Base-by-base conservation (phyloP, 2,797 vertebrate species). In the Rhodeus uyekii region DNA sequence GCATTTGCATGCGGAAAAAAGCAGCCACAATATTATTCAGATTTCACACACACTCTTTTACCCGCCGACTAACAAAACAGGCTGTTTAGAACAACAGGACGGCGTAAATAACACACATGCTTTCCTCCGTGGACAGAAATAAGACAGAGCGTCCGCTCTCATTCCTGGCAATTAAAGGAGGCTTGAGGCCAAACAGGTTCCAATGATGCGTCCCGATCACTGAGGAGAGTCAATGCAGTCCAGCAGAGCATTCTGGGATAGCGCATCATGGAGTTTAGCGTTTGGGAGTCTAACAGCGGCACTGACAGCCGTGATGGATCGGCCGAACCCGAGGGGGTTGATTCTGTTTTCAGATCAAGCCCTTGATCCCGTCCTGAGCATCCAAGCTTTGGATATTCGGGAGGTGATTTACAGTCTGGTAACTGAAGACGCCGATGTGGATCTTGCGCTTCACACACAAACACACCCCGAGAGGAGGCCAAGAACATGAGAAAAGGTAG, bases 241-340 rank as follows among this genome's bases (percentile, higher is more conserved):
- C 67, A 80, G 42, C 55, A 9, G 44, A 81, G 68, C 42, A 53
- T 36, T 79, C 48, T 58, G 77, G 24, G 53, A 61, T 32, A 44
- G 69, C 64, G 71, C 18, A 75, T 81, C 46, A 65, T 36, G 8
- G 44, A 55, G 60, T 75, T 81, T 81, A 81, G 79, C 1, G 32
- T 81, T 74, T 55, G 55, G 42, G 32, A 81, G 69, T 81, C 46
- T 32, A 53, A n/a, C 60, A 81, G n/a, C 24, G 42, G 8, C 48
- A 75, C 32, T 75, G 80, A 81, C 80, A 81, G 44, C 60, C 71
- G 29, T 81, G 80, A 81, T 81, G 71, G 80, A 81, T 81, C 53
- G 46, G 46, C 71, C 9, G 60, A 42, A 81, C 60, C 44, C 80
- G 19, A 65, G 44, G 46, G 80, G 60, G 16, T 4, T 8, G 44